Conservation (phyloP, 92 coral and sea anemone genomes). For the Epizoanthus scotinus region DNA sequence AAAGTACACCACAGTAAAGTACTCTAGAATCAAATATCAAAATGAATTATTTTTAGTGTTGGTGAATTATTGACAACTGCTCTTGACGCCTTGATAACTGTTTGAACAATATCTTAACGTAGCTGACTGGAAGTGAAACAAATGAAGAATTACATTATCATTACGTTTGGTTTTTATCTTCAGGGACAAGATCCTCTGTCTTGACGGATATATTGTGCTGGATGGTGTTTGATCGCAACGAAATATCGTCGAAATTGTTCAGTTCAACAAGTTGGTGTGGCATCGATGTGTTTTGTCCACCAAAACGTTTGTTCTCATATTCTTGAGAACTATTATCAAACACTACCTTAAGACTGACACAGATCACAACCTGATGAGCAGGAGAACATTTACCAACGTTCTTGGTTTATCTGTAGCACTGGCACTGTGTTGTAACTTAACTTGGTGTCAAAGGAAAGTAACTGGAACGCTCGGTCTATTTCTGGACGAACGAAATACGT, state of each 20-base stretch:
- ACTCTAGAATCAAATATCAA: too few relatives aligned
- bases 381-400: background rate
- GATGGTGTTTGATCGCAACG: background rate
- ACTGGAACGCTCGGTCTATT: background rate
- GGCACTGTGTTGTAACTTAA: conserved; percentile 9
- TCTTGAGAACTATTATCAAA: conserved; percentile 5
- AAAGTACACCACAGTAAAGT: background rate
- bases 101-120: too few relatives aligned
- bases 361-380: conserved; percentile 26
- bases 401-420: conserved; percentile 7
- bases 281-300: background rate
- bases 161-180: background rate
- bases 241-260: background rate
- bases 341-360: background rate
- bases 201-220: background rate
- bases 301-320: background rate
- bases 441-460: conserved; percentile 10
- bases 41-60: too few relatives aligned
- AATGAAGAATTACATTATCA: background rate
- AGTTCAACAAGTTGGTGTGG: conserved; percentile 5
- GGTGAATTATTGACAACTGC: too few relatives aligned
- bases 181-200: background rate
- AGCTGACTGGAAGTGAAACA: too few relatives aligned
- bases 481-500: background rate
- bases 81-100: too few relatives aligned